Percentiles rank a stretch among this genome's conserved stretches.
Conservation (phyloP, 2,797 vertebrate genomes). For the Brotula barbata region DNA sequence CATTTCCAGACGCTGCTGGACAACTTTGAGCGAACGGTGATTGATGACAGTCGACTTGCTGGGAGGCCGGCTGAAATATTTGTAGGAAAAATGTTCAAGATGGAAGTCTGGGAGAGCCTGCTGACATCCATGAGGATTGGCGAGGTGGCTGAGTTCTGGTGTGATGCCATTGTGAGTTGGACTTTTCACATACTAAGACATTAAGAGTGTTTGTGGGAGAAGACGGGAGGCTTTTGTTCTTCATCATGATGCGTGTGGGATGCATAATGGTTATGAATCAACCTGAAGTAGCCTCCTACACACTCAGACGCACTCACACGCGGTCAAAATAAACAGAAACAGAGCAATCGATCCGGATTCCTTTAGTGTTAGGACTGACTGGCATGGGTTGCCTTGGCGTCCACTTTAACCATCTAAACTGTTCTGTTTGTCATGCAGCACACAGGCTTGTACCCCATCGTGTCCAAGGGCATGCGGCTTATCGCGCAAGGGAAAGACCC, state of each 20-base stretch:
- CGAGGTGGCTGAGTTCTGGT: constrained; percentile 93
- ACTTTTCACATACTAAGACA: not conserved
- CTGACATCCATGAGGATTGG: constrained; percentile 86
- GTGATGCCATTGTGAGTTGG: constrained; percentile 83
- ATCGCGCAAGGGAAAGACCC: constrained; percentile 87
- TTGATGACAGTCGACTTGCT: constrained; percentile 85
- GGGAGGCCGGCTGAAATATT: constrained; percentile 87
- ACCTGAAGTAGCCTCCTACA: constrained; percentile 42
- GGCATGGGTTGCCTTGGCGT: too few species aligned
- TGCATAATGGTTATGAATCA: constrained; percentile 34
- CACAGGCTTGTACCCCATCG: constrained; percentile 86
- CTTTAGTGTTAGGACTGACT: constrained; percentile 19
- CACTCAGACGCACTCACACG: too few species aligned
- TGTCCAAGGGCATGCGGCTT: constrained; percentile 86
- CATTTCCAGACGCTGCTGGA: constrained; percentile 88
- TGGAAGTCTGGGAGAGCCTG: constrained; percentile 89
- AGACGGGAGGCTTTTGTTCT: constrained; percentile 25
- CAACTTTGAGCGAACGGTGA: constrained; percentile 85
- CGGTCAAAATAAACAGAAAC: constrained; percentile 51
- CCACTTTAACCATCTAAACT: too few species aligned
- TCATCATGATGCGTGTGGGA: constrained; percentile 43
- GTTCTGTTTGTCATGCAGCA: constrained; percentile 79
- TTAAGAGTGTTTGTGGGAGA: constrained; percentile 29
- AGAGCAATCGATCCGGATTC: constrained; percentile 10
- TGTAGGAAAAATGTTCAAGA: constrained; percentile 91